Base-by-base conservation (phyloP, 2,888 invertebrate genomes). In the Eudemis profundana region DNA sequence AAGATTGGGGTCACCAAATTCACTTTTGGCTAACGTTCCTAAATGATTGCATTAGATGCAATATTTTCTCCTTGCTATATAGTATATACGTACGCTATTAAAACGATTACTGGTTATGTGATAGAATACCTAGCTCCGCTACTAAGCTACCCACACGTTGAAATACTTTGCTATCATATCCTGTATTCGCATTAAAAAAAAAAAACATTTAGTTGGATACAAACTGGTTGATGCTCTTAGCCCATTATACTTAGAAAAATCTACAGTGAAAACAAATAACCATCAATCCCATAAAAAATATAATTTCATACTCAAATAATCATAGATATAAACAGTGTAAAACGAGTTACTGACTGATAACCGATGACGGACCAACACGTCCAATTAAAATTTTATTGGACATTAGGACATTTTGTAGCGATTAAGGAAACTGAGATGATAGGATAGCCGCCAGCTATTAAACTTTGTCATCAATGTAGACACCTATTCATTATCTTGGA, bases 311-410 rank as follows among this genome's bases (percentile, higher is more conserved):
- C 27, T 12, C 38, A 36, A 23, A 19, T 23, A 4, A 23, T 36
- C 15, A 23, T 12, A 53, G 14, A 36, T 29, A 27, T 50, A 27
- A 15, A 40, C 14, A 36, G 23, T 14, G 27, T 50, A 33, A 46
- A 50, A 33, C 14, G 12, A 56, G 21, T 36, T 54, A 10, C 36
- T 38, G 36, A 23, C 38, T 27, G 50, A 57, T 44, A 59, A 51
- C 23, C 50, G 50, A 57, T 44, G 64, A 59, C 38, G 33, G 50
- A 44, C 23, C 8, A 44, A 59, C 57, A 44, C 8, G 57, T n/a
- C 27, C 50, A 64, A 64, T 64, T 64, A 64, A 59, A 57, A 1
- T 51, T 64, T 64, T 59, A 64, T 51, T 64, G 23, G 17, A 38
- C 44, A 64, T 64, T 51, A 57, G 50, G 57, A 51, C 36, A 59